phyloP scores from a whole-genome alignment of 2,113 vertebrate species.

The Equus przewalskii region DNA sequence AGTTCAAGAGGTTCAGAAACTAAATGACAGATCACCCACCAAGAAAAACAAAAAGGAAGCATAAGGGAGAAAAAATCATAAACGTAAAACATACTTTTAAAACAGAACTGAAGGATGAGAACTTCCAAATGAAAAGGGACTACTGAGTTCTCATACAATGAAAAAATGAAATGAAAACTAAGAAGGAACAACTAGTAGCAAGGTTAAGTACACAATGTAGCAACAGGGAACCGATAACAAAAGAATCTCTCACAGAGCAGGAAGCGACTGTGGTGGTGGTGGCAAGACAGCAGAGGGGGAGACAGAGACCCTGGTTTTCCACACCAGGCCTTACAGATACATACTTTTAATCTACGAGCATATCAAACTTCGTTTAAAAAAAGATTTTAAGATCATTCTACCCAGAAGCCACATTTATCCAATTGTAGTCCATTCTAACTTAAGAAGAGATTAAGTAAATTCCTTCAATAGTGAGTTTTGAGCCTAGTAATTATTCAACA shows the following conservation, averaged over 20 bases:
- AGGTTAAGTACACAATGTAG: neutral
- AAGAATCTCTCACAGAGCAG: neutral
- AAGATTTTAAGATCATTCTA: constrained; percentile 1
- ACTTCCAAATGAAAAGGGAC: neutral
- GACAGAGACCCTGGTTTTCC: neutral
- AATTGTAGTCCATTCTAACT: neutral
- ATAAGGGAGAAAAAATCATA: neutral
- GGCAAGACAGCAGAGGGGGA: neutral
- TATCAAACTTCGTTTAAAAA: neutral
- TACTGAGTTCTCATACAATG: neutral
- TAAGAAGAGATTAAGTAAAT: neutral
- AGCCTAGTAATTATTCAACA: neutral
- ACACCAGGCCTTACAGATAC: neutral
- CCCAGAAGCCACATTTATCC: neutral
- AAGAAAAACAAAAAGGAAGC: neutral
- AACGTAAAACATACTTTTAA: neutral
- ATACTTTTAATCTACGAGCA: neutral
- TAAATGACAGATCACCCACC: neutral
- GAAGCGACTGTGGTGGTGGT: neutral
- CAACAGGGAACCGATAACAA: neutral
- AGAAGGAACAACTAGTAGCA: neutral
- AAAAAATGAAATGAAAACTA: neutral
- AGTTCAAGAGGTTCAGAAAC: neutral
- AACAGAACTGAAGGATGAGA: neutral
- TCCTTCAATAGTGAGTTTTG: neutral